Evolutionary conservation across 2,888 invertebrate genomes (phyloP).

Genomic region (Pandemis heparana): DNA sequence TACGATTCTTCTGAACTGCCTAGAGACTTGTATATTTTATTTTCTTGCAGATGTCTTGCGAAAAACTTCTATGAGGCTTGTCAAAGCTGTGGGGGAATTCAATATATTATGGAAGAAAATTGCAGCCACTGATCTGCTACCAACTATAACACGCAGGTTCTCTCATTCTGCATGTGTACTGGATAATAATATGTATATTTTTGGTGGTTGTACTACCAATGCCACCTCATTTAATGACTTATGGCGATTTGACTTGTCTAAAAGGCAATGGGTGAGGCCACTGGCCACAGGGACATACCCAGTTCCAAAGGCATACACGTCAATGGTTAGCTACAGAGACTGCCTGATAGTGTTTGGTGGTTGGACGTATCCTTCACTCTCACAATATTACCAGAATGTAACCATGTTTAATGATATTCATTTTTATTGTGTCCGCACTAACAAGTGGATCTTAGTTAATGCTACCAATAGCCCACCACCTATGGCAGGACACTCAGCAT

Average conservation of each 20-base stretch:
- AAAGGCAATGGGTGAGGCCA: constrained; percentile 93
- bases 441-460: constrained; percentile 91
- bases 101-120: constrained; percentile 91
- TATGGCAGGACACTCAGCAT: constrained; percentile 97
- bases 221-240: constrained; percentile 98
- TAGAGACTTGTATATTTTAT: constrained; percentile 29
- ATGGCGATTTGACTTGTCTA: constrained; percentile 96
- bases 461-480: constrained; percentile 91
- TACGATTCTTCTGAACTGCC: neutral
- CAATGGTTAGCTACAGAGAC: constrained; percentile 95
- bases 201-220: constrained; percentile 97
- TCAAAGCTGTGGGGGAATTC: constrained; percentile 91
- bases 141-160: constrained; percentile 95
- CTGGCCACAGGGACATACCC: constrained; percentile 95
- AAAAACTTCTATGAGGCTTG: constrained; percentile 90
- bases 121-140: constrained; percentile 84
- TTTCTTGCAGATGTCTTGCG: constrained; percentile 90
- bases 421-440: constrained; percentile 92
- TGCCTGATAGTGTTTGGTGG: constrained; percentile 96
- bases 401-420: constrained; percentile 97
- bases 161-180: constrained; percentile 95
- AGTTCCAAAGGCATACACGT: constrained; percentile 97
- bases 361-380: constrained; percentile 96
- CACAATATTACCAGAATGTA: constrained; percentile 94
- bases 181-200: constrained; percentile 96